Percentiles rank a stretch among this genome's conserved stretches.
Conservation (phyloP, 2,113 vertebrate genomes). For the Heterotis niloticus region DNA sequence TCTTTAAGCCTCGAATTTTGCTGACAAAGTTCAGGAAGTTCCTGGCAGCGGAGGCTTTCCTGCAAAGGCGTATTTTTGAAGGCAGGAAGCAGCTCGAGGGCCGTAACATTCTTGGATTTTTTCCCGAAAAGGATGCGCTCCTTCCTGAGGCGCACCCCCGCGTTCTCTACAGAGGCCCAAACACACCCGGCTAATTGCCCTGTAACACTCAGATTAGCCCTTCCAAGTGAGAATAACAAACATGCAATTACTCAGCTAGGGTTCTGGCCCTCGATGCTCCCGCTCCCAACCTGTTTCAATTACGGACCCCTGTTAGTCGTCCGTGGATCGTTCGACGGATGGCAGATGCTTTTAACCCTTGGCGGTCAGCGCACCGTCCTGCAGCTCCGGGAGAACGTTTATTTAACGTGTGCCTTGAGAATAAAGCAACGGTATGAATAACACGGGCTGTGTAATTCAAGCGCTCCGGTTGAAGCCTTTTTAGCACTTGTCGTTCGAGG, state of each 20-base stretch:
- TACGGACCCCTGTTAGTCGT: slow-evolving; percentile 43
- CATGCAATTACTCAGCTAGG: slow-evolving; percentile 49
- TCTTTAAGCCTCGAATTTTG: too few species aligned
- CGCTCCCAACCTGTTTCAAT: slow-evolving; percentile 39
- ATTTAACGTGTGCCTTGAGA: background rate
- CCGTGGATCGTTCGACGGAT: slow-evolving; percentile 7
- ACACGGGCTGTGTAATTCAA: background rate
- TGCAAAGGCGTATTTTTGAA: background rate
- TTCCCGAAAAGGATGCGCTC: slow-evolving; percentile 1
- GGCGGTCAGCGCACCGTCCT: background rate
- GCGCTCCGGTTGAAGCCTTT: background rate
- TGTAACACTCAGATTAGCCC: slow-evolving; percentile 53
- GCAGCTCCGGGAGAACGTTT: background rate
- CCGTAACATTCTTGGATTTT: background rate
- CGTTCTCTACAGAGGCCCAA: slow-evolving; percentile 25
- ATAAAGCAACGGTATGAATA: background rate
- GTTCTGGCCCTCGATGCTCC: background rate
- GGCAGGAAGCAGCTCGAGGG: background rate
- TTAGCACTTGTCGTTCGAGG: background rate
- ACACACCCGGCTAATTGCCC: slow-evolving; percentile 54
- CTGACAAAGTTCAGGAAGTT: too few species aligned
- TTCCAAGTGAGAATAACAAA: slow-evolving; percentile 53
- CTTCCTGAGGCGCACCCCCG: slow-evolving; percentile 26
- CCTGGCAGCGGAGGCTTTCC: background rate
- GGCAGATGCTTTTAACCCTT: background rate